Evolutionary conservation across 1,140 invertebrate species (phyloP), one percentile per base, ranked within the genome.

Genomic region (Nebria ingens): DNA sequence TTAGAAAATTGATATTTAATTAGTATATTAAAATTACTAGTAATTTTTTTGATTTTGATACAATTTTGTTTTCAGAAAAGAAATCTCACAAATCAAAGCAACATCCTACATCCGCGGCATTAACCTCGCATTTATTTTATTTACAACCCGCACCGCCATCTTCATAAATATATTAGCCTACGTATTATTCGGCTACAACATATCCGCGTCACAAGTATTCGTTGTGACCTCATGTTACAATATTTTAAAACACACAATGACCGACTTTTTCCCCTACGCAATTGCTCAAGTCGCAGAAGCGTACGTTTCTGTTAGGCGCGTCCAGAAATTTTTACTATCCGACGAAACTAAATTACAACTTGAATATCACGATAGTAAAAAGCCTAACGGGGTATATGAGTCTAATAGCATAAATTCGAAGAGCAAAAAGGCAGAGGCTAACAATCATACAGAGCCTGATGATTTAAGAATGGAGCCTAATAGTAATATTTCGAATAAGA

Each of bases 141-240:
- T 85, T 63, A 76, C 82, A 19, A 79, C 87, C 0, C 81, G 87
- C 62, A 74, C 89, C 12, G 82, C 87, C n/a, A 77, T 91, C 29
- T 91, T 91, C 64, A 71, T 88, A 54, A 87, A 84, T 12, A 78
- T 93, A 56, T 64, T 90, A n/a, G 77, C 83, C 1, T 92, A 82
- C 62, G 83, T 90, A 34, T 70, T 87, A 2, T 72, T 84, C 19
- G 83, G 84, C 15, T 71, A 84, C 58, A 71, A 74, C 19, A 79
- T 90, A 22, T 80, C 77, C 29, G 82, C 86, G 4, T 82, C 90
- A 67, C 85, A 86, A 70, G 86, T 91, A n/a, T 86, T 84, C 60
- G 73, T 82, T 4, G 73, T 85, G 29, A 83, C 79, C 20, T 82
- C 85, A 15, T 86, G 83, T 65, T 89, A 85, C 59, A 86, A 86